Base-by-base conservation (phyloP, 2,113 vertebrate species). In the Ciconia maguari region DNA sequence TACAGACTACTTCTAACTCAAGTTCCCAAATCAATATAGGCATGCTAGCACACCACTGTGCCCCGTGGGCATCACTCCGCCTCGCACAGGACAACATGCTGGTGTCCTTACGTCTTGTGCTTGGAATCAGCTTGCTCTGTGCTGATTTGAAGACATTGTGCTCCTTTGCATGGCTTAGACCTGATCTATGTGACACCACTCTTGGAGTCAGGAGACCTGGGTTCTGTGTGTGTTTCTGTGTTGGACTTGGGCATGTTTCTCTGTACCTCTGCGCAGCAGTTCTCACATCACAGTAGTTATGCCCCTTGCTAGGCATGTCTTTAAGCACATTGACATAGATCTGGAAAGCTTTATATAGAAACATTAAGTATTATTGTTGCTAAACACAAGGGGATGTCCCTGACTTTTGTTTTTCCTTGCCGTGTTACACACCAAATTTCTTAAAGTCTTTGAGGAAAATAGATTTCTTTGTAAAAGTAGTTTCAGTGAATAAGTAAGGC, bases 111-210 rank as follows among this genome's bases (percentile, higher is more conserved):
- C 1, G 0, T 3, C 42, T 32, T 32, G 32, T 36, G 62, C 66
- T 51, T 29, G 52, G 29, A n/a, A 19, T 52, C 64, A 41, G 22
- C 51, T 78, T 36, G 27, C 30, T 55, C 61, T 48, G 26, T 34
- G 42, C 29, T 76, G 27, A 5, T 69, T 57, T 36, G 79, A 49
- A 83, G 55, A 11, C 11, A 5, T 21, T 13, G 19, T n/a, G 49
- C 34, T 64, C 13, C 29, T 51, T 79, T 25, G 16, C 7, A 3
- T 34, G 41, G 49, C 42, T 87, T 18, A 61, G 21, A 44, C 7
- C 7, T 66, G 6, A 38, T 55, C 29, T 42, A 2, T 0, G 0
- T n/a, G 48, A 19, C 7, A 34, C 26, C 17, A 22, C 0, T 1
- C 15, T n/a, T 60, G 12, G 54, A 32, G 9, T 15, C 0, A 0